phyloP scores from a whole-genome alignment of 2,888 invertebrate species.

The Peribatodes rhomboidaria region DNA sequence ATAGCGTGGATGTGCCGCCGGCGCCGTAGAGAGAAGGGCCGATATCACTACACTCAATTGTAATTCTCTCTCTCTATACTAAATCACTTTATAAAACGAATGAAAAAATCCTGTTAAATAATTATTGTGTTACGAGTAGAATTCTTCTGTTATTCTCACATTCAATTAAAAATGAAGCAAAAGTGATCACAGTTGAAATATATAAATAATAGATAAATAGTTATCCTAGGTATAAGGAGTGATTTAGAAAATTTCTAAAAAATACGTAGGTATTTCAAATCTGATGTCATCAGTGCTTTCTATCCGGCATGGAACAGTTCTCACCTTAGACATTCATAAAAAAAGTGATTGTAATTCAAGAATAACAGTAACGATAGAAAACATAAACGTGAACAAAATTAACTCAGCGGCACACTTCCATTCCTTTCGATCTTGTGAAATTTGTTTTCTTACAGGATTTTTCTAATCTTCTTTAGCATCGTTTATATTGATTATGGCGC shows the following conservation, averaged over 20 bases:
- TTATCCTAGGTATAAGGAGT: not conserved
- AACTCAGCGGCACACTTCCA: conserved; percentile 52
- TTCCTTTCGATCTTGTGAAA: conserved; percentile 77
- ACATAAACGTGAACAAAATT: conserved; percentile 38
- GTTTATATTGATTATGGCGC: conserved; percentile 87
- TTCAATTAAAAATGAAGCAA: no score
- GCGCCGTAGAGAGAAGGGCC: conserved; percentile 33
- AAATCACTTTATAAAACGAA: no score
- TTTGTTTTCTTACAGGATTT: conserved; percentile 85
- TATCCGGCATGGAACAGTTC: conserved; percentile 11
- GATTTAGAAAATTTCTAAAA: not conserved
- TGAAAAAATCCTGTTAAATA: no score
- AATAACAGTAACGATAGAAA: conserved; percentile 30
- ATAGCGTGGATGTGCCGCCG: conserved; percentile 62
- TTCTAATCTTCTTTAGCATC: conserved; percentile 86
- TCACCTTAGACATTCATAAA: conserved; percentile 15
- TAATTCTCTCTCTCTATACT: no score
- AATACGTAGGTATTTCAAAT: conserved; percentile 7
- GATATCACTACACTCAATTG: not conserved
- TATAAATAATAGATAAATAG: no score
- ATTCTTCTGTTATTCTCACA: no score
- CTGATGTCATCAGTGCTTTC: conserved; percentile 19
- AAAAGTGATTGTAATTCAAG: conserved; percentile 33
- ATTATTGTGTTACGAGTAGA: no score
- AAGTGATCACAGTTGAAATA: no score